phyloP scores from a whole-genome alignment of 2,113 vertebrate genomes.

The Oceanodroma tethys region DNA sequence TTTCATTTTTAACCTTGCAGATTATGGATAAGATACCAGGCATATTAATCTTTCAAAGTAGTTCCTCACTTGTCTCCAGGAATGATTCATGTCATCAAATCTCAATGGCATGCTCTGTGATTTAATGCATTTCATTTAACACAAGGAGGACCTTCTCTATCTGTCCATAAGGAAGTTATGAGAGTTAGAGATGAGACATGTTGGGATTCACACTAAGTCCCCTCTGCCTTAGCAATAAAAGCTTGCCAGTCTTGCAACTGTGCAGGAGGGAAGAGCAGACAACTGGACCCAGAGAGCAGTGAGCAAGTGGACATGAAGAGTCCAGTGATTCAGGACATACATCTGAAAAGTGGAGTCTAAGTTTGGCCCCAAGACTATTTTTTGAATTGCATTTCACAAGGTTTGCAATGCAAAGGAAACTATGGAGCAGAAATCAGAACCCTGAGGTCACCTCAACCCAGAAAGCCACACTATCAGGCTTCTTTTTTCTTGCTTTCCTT shows the following conservation, averaged over 20 bases:
- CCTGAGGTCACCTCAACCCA: neutral
- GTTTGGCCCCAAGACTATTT: neutral
- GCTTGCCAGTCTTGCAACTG: neutral
- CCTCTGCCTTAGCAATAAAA: neutral
- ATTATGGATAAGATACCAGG: neutral
- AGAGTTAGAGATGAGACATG: neutral
- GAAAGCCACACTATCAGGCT: neutral
- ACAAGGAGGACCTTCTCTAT: neutral
- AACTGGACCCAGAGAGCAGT: neutral
- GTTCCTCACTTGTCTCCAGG: neutral
- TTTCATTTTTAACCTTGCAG: neutral
- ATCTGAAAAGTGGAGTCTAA: neutral
- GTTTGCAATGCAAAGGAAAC: neutral
- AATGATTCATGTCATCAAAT: neutral
- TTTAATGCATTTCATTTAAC: neutral
- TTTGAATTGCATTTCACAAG: neutral
- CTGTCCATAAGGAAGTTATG: neutral
- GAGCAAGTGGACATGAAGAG: neutral
- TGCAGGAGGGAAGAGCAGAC: neutral
- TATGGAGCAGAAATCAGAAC: neutral
- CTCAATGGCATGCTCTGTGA: neutral
- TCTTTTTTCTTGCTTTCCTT: neutral
- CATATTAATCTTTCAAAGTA: neutral
- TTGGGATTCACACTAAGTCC: neutral
- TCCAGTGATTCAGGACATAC: neutral